Evolutionary conservation across 1,140 invertebrate species (phyloP).

Genomic region (Triops longicaudatus): DNA sequence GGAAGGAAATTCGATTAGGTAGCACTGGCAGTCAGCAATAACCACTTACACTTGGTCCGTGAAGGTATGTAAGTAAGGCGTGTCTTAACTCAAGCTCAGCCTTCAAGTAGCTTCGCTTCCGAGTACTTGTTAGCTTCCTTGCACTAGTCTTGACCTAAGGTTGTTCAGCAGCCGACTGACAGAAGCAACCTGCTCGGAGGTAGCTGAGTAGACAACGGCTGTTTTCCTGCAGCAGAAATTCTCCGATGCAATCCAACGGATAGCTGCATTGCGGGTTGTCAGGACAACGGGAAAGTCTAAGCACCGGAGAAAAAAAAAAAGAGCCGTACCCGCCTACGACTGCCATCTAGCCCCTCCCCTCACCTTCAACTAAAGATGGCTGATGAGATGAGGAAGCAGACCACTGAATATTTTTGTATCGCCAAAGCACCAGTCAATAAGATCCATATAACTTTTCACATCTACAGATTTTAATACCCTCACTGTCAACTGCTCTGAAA

Average conservation of each 20-base stretch:
- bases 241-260: background rate
- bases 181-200: background rate
- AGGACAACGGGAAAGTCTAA: slow-evolving; percentile 1
- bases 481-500: no score
- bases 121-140: background rate
- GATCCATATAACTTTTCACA: background rate
- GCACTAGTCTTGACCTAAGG: background rate
- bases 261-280: slow-evolving; percentile 13
- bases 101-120: background rate
- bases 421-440: background rate
- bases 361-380: background rate
- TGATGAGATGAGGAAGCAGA: background rate
- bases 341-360: background rate
- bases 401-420: background rate
- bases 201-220: background rate
- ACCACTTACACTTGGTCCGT: background rate
- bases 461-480: no score
- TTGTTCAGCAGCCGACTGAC: background rate
- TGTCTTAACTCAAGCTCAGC: background rate
- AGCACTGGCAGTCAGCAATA: background rate
- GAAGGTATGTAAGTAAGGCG: background rate
- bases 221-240: background rate
- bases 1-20: background rate
- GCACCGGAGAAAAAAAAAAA: background rate
- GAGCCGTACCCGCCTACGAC: background rate